These are phyloP conservation scores for Chauna torquata DNA, from an alignment of 2,113 vertebrate genomes.

Conservation along the genomic window DNA sequence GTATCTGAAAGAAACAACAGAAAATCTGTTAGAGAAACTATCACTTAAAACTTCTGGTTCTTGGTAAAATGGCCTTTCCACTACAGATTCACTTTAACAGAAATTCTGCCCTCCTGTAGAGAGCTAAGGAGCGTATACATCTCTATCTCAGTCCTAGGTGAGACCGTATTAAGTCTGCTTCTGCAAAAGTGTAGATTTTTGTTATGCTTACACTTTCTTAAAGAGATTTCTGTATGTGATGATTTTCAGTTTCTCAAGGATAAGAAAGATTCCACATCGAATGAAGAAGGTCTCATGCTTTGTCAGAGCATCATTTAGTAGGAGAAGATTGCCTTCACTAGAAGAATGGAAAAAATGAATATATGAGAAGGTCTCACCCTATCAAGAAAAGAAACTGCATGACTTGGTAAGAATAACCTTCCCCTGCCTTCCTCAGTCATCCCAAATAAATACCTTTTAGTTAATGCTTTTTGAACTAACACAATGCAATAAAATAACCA, in stretches of 20 bases:
- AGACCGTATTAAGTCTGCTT: not conserved
- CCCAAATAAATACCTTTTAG: not conserved
- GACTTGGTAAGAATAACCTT: not conserved
- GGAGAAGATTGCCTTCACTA: slow-evolving; percentile 94
- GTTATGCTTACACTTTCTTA: slow-evolving; percentile 93
- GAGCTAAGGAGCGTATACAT: not conserved
- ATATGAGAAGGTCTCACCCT: not conserved
- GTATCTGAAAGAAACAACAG: slow-evolving; percentile 78
- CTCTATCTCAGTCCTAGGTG: not conserved
- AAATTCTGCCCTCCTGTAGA: not conserved
- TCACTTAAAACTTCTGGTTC: not conserved
- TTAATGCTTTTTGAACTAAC: not conserved
- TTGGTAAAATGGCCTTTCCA: not conserved
- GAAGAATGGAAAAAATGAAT: not conserved
- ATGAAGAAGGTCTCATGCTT: slow-evolving; percentile 98
- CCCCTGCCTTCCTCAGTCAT: not conserved
- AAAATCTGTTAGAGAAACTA: not conserved
- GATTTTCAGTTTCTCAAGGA: slow-evolving; percentile 97
- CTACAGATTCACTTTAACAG: not conserved
- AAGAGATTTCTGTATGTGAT: slow-evolving; percentile 98
- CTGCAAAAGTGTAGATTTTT: not conserved
- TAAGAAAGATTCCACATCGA: slow-evolving; percentile 97
- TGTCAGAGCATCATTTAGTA: slow-evolving; percentile 89
- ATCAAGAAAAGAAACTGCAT: not conserved
- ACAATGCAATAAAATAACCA: not conserved